Evolutionary conservation across 2,888 invertebrate genomes (phyloP), one percentile per base, ranked within the genome.

Genomic region (Andrena camellia): DNA sequence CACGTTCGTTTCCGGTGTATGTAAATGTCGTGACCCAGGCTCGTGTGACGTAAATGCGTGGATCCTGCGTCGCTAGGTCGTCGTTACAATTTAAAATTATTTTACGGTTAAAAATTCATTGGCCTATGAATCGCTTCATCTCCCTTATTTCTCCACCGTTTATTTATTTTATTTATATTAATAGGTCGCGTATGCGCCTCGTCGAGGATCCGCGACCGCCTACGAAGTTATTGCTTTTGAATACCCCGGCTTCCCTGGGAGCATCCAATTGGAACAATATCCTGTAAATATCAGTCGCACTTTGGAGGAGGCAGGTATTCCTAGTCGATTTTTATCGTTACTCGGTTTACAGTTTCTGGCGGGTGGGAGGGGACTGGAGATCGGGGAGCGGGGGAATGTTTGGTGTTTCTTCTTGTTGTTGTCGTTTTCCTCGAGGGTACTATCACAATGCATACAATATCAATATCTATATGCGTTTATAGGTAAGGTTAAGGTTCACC

Each of bases 141-240:
- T 67, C 69, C 50, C 68, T 63, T 57, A 60, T 17, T n/a, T 54
- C 75, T 57, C 57, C 57, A 72, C 78, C 78, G 57, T 78, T 70
- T 73, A 72, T 81, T 42, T 42, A 42, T 79, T 67, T 74, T 69
- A 69, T 81, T 81, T 74, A 74, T 86, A 83, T 84, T 87, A 84
- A 84, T 89, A 83, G 87, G 84, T 66, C 84, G 85, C 83, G 79
- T 57, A 69, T 78, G 76, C 67, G 50, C 78, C 84, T 84, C 74
- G 60, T 63, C 70, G 78, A 79, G 83, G 81, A 78, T 52, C 69
- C 80, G 84, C 86, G 86, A 82, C 85, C 89, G 84, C 31, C 86
- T 93, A 93, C 93, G 88, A 93, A 90, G 88, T 91, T 94, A 93
- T 93, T 93, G 93, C 93, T 94, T 94, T 93, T 94, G 91, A 93